Conservation (phyloP, 92 coral and sea anemone genomes). For the Epizoanthus rinbou region DNA sequence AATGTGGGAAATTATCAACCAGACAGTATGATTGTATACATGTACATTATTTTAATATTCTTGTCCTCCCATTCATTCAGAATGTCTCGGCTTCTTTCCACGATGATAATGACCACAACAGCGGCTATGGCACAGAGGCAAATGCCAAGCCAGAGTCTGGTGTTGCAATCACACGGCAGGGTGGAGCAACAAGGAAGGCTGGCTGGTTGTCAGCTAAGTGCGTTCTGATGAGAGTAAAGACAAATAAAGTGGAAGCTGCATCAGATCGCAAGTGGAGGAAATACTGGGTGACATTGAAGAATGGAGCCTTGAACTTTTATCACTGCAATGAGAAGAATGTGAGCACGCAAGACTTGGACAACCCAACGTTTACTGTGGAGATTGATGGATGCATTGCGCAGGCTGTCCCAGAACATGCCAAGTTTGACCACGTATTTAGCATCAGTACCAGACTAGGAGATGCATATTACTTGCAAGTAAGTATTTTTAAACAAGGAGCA, state of each 20-base stretch:
- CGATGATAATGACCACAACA: conserved; percentile 71
- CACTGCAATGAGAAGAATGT: conserved; percentile 96
- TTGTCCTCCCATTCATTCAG: conserved; percentile 44
- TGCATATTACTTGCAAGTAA: conserved; percentile 94
- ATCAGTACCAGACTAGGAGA: conserved; percentile 95
- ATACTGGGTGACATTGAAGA: conserved; percentile 92
- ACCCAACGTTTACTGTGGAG: conserved; percentile 77
- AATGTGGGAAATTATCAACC: too few species aligned
- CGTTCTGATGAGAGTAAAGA: conserved; percentile 82
- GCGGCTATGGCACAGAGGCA: conserved; percentile 73
- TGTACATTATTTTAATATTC: background rate
- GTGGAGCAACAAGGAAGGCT: conserved; percentile 95
- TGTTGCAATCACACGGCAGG: conserved; percentile 89
- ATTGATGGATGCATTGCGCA: conserved; percentile 95
- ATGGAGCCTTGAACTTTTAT: conserved; percentile 83
- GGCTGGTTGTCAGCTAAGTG: conserved; percentile 97
- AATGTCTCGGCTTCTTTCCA: conserved; percentile 66
- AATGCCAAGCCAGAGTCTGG: conserved; percentile 86
- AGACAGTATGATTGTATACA: too few species aligned
- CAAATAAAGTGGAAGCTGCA: conserved; percentile 78
- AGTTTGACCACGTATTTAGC: conserved; percentile 95
- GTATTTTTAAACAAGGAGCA: background rate
- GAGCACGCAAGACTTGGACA: conserved; percentile 88
- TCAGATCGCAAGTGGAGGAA: conserved; percentile 96
- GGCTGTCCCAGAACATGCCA: conserved; percentile 98